These are phyloP conservation scores for Bombus difficillimus DNA, from an alignment of 1,140 invertebrate genomes.

Conservation along the genomic window DNA sequence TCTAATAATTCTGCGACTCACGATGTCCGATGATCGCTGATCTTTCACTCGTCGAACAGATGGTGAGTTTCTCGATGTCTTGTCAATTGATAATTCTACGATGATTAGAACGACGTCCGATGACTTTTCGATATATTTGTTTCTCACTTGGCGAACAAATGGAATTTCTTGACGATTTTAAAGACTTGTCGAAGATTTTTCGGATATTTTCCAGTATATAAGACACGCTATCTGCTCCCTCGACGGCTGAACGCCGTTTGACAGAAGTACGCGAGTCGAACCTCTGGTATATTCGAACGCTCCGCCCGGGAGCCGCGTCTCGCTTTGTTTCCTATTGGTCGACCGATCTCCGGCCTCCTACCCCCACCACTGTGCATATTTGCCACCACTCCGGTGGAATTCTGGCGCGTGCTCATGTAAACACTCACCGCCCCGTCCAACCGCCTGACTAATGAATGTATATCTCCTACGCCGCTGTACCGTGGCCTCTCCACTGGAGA, in stretches of 20 bases:
- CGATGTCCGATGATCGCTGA: neutral
- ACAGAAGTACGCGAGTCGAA: conserved; percentile 56
- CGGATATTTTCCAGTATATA: neutral
- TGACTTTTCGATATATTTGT: neutral
- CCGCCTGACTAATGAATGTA: conserved; percentile 27
- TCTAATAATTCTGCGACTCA: neutral
- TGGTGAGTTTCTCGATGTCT: neutral
- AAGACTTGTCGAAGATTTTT: too few species aligned
- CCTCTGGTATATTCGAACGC: conserved; percentile 71
- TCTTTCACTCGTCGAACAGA: neutral
- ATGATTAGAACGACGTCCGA: neutral
- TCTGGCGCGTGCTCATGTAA: conserved; percentile 51
- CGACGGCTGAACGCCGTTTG: conserved; percentile 80
- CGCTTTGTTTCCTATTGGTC: conserved; percentile 52
- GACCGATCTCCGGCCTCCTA: conserved; percentile 32
- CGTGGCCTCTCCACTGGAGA: conserved; percentile 44
- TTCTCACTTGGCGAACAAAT: neutral
- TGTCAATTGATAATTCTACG: neutral
- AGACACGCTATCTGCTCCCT: conserved; percentile 46
- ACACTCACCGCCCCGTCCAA: conserved; percentile 51
- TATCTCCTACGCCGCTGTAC: conserved; percentile 36
- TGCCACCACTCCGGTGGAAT: conserved; percentile 48
- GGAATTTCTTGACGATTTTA: neutral
- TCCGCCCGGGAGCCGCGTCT: conserved; percentile 66
- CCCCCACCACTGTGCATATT: conserved; percentile 1